Conservation (phyloP, 2,888 invertebrate genomes). For the Dichetophora obliterata region DNA sequence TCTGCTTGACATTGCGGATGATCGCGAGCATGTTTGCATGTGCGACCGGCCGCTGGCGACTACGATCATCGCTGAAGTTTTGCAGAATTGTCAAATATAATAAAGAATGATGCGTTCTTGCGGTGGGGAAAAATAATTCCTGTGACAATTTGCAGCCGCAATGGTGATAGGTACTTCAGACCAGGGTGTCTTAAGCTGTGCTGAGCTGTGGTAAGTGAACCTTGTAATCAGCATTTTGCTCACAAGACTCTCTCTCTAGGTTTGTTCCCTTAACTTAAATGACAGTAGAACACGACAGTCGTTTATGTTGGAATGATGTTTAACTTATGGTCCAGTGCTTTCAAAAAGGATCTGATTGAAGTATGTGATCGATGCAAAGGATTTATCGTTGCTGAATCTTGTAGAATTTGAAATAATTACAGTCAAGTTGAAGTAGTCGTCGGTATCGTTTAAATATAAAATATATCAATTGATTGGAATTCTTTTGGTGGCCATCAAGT, state of each 20-base stretch:
- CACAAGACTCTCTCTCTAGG: not conserved
- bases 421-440: not conserved
- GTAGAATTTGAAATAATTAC: not conserved
- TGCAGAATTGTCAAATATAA: conserved; percentile 50
- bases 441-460: not conserved
- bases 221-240: conserved; percentile 36
- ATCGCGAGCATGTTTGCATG: conserved; percentile 49
- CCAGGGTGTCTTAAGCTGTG: conserved; percentile 29
- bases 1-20: conserved; percentile 52
- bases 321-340: conserved; percentile 49
- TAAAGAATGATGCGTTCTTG: conserved; percentile 49
- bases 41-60: conserved; percentile 14
- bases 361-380: not conserved
- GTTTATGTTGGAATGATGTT: conserved; percentile 51
- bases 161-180: not conserved
- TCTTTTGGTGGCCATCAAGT: not conserved
- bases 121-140: conserved; percentile 28
- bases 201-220: conserved; percentile 45
- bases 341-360: conserved; percentile 3
- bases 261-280: conserved; percentile 37
- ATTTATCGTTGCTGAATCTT: not conserved
- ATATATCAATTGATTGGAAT: not conserved
- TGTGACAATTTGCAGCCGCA: not conserved
- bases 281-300: conserved; percentile 51
- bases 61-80: conserved; percentile 3